Percentiles rank a stretch among this genome's conserved stretches.
Conservation (phyloP, 2,797 vertebrate species). For the Anniella stebbinsi region DNA sequence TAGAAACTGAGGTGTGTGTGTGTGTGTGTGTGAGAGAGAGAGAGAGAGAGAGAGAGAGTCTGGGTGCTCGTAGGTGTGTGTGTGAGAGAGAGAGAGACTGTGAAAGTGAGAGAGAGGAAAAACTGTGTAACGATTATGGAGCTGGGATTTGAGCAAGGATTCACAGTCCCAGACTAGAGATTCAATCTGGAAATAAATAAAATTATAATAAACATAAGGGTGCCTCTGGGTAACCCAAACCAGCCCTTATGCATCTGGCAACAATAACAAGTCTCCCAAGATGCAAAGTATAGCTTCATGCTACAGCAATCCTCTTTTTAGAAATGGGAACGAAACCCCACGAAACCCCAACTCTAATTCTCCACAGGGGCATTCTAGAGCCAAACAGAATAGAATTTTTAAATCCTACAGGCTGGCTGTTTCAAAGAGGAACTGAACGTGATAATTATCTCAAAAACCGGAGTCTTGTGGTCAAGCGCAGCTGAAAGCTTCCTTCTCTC, state of each 20-base stretch:
- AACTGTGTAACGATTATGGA: background rate
- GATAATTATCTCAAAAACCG: background rate
- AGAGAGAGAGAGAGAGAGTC: too few species aligned
- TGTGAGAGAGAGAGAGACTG: too few species aligned
- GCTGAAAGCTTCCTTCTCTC: conserved; percentile 6
- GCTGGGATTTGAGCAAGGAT: background rate
- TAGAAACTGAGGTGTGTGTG: background rate
- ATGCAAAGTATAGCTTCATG: background rate
- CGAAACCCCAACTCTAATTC: background rate
- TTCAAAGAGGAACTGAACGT: conserved; percentile 5
- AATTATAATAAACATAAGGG: too few species aligned
- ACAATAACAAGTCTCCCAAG: background rate
- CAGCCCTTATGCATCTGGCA: background rate
- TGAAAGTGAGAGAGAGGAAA: too few species aligned
- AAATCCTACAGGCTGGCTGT: background rate
- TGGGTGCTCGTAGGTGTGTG: too few species aligned
- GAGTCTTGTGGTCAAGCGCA: background rate
- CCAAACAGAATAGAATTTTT: background rate
- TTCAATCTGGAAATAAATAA: background rate
- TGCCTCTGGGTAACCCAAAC: background rate
- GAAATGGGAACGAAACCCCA: background rate
- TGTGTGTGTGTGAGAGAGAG: too few species aligned
- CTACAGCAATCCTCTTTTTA: background rate
- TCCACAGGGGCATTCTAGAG: background rate
- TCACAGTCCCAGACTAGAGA: background rate